Evolutionary conservation across 2,113 vertebrate genomes (phyloP), one percentile per base, ranked within the genome.

Genomic region (Oncorhynchus tshawytscha): DNA sequence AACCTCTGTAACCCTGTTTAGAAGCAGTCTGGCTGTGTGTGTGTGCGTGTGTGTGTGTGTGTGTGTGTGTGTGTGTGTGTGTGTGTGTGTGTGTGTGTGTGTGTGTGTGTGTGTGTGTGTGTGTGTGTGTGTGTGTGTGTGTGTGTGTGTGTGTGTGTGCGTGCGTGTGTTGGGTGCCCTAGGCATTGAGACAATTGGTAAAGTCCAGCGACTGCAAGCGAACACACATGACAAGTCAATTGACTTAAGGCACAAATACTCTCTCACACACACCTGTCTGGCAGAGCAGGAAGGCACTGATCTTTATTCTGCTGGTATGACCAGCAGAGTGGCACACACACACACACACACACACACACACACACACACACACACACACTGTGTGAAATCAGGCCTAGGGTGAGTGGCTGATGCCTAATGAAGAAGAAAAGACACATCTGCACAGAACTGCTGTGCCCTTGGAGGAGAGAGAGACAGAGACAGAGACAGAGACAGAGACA

Each of bases 381-480:
- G 1, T 49, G 22, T 62, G 27, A n/a, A 65, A 60, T 70, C 67
- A 77, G 51, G 60, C 74, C 73, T 22, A 81, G 78, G 70, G 75
- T 87, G 84, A 89, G 86, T 78, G 73, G 84, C 81, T 85, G 82
- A 86, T 88, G 91, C 87, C 87, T 90, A 92, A 91, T 89, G 90
- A 92, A 88, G 91, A 88, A 89, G 88, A 92, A 91, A 87, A 85
- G 80, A 66, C 88, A 92, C 89, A 92, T 91, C 87, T 91, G 91
- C 79, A 91, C 62, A 13, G 5, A 59, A 79, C 83, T 75, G 82
- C 82, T 25, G 80, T 77, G 76, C 81, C 83, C 79, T 83, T 87
- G 59, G 78, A 78, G n/a, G 81, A 88, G 88, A 77, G 84, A 86
- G 81, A 85, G 79, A 78, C 77, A 54, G 71, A 78, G 11, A 16